Evolutionary conservation across 2,797 vertebrate species (phyloP).

Genomic region (Chelonia mydas): DNA sequence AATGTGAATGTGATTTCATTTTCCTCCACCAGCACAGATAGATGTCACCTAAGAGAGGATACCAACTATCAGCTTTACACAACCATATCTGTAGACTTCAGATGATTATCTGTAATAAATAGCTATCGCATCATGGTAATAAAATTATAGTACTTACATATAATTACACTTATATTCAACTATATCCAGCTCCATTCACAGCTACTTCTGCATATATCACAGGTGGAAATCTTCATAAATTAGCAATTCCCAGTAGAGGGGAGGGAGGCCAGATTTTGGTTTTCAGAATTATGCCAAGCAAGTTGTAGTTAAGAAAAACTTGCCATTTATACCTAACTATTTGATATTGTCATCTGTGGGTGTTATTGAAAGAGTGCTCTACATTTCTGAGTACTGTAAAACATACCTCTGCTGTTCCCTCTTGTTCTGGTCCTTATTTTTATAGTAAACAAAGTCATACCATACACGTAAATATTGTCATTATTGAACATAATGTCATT

Average conservation of each 20-base stretch:
- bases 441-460: background rate
- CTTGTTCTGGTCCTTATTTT: background rate
- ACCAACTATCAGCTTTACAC: conserved; percentile 59
- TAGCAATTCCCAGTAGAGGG: conserved; percentile 65
- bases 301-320: conserved; percentile 63
- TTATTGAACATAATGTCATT: background rate
- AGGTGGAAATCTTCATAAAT: conserved; percentile 78
- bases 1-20: conserved; percentile 11
- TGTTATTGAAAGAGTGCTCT: conserved; percentile 6
- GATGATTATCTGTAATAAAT: conserved; percentile 85
- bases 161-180: conserved; percentile 83
- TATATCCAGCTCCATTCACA: conserved; percentile 72
- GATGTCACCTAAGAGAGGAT: conserved; percentile 49
- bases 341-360: conserved; percentile 13
- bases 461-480: background rate
- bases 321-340: conserved; percentile 62
- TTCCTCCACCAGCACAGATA: background rate
- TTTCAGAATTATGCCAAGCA: conserved; percentile 74
- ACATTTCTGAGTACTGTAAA: background rate
- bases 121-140: conserved; percentile 79
- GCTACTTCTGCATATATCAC: conserved; percentile 72
- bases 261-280: conserved; percentile 47
- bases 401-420: background rate
- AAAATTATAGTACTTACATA: conserved; percentile 84
- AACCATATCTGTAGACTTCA: conserved; percentile 71